These are phyloP conservation scores for Furnarius figulus DNA, from an alignment of 2,113 vertebrate species.

Conservation along the genomic window DNA sequence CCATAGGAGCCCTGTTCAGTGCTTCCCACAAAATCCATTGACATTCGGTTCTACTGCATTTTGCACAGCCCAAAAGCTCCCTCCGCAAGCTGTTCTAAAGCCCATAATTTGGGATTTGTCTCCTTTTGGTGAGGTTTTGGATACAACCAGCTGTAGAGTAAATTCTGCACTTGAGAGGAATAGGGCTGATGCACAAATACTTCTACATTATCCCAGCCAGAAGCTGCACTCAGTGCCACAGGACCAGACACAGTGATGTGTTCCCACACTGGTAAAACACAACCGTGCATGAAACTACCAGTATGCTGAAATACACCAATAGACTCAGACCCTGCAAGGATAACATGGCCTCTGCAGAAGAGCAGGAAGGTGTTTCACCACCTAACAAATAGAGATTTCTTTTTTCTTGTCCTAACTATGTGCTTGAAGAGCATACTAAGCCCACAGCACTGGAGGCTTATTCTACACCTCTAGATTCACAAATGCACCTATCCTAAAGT, in stretches of 20 bases:
- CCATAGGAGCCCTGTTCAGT: background rate
- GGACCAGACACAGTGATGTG: background rate
- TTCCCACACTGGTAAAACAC: background rate
- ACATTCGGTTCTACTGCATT: background rate
- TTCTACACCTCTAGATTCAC: background rate
- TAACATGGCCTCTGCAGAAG: background rate
- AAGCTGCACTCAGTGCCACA: background rate
- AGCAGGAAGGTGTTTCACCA: background rate
- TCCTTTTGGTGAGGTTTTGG: background rate
- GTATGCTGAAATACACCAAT: background rate
- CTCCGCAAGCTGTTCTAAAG: background rate
- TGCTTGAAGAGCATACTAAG: background rate
- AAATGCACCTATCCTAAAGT: background rate
- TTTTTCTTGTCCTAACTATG: background rate
- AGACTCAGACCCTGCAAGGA: background rate
- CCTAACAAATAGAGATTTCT: background rate
- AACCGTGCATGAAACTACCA: background rate
- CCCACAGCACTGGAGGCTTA: background rate
- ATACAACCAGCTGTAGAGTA: background rate
- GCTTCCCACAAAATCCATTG: background rate
- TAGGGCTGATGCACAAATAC: background rate
- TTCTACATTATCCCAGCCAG: background rate
- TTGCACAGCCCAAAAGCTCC: background rate
- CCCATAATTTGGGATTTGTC: background rate
- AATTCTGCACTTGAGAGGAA: background rate